These are phyloP conservation scores for Nephrocerus scutellatus DNA, from an alignment of 2,888 invertebrate genomes.

Conservation along the genomic window DNA sequence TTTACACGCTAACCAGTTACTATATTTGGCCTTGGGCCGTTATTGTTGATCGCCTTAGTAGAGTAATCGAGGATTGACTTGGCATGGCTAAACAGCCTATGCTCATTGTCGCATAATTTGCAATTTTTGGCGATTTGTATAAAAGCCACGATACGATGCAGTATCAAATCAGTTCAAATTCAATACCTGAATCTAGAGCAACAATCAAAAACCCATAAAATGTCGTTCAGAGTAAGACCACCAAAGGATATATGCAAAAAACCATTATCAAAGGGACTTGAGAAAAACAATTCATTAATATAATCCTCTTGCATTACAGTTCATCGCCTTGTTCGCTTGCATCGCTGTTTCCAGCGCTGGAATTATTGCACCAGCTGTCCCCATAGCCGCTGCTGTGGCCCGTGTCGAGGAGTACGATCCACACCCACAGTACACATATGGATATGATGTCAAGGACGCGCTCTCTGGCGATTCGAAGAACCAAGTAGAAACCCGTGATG, in stretches of 20 bases:
- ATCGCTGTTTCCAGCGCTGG: slow-evolving; percentile 39
- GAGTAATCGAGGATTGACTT: too few relatives aligned
- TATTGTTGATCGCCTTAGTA: too few relatives aligned
- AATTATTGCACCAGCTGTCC: slow-evolving; percentile 34
- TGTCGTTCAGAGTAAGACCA: slow-evolving; percentile 45
- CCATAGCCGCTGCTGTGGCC: slow-evolving; percentile 34
- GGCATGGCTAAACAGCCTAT: too few relatives aligned
- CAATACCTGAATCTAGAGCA: slow-evolving; percentile 44
- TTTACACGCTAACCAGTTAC: too few relatives aligned
- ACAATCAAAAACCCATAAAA: slow-evolving; percentile 26
- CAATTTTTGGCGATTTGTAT: slow-evolving; percentile 30
- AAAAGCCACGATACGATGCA: slow-evolving; percentile 33
- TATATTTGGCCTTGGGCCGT: too few relatives aligned
- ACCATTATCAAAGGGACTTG: slow-evolving; percentile 1
- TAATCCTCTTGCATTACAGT: slow-evolving; percentile 28
- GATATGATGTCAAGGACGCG: slow-evolving; percentile 46
- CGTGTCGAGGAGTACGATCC: slow-evolving; percentile 44
- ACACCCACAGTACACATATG: slow-evolving; percentile 46
- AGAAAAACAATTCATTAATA: not conserved
- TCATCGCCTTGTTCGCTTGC: slow-evolving; percentile 38
- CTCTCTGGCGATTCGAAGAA: slow-evolving; percentile 47
- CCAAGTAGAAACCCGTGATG: slow-evolving; percentile 46
- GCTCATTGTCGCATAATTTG: too few relatives aligned
- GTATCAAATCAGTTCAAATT: slow-evolving; percentile 41
- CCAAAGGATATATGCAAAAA: slow-evolving; percentile 13